Evolutionary conservation across 2,113 vertebrate genomes (phyloP).

Genomic region (Thymallus thymallus): DNA sequence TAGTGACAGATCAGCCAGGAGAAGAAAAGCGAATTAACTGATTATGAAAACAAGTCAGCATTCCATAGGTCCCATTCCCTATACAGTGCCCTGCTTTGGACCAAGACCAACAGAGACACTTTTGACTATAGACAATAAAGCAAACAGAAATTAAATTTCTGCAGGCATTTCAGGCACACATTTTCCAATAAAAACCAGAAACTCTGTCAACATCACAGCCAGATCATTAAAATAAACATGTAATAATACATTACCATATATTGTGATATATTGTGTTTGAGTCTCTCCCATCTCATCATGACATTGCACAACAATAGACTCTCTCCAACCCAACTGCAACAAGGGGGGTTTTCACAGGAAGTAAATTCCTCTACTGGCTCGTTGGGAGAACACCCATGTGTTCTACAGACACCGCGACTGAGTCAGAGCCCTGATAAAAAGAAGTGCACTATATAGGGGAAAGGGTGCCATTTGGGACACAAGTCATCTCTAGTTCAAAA

Average conservation of each 20-base stretch:
- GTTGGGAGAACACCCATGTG: conserved; percentile 23
- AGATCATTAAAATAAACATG: neutral
- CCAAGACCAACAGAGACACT: neutral
- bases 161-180: neutral
- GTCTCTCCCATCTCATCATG: conserved; percentile 35
- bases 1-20: neutral
- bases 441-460: too few relatives aligned
- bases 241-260: conserved; percentile 2
- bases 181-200: neutral
- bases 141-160: neutral
- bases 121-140: neutral
- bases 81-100: too few relatives aligned
- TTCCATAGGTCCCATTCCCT: too few relatives aligned
- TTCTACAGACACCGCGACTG: conserved; percentile 39
- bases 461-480: too few relatives aligned
- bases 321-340: conserved; percentile 37
- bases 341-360: conserved; percentile 48
- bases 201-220: neutral
- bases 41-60: neutral
- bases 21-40: neutral
- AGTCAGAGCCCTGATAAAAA: neutral
- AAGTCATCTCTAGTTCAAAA: conserved; percentile 18
- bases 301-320: conserved; percentile 47
- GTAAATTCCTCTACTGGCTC: conserved; percentile 55
- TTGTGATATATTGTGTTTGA: conserved; percentile 32